These are phyloP conservation scores for Gandaritis pyraliata DNA, from an alignment of 2,888 invertebrate species.

Conservation along the genomic window DNA sequence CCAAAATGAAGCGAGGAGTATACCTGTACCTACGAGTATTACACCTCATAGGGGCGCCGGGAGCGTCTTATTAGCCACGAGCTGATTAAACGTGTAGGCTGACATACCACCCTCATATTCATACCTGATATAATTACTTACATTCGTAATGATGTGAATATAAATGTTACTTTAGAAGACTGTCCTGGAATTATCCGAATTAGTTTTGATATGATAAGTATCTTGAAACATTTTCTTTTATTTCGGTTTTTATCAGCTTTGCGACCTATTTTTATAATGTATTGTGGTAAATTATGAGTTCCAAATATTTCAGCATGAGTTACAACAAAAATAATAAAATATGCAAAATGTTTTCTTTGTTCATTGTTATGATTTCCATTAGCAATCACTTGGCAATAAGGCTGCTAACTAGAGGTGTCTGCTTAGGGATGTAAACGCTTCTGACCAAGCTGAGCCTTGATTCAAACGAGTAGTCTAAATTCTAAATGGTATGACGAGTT, in stretches of 20 bases:
- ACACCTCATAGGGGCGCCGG: slow-evolving; percentile 13
- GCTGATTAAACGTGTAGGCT: slow-evolving; percentile 50
- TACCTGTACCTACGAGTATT: neutral
- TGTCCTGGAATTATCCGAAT: too few species aligned
- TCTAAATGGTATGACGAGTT: neutral
- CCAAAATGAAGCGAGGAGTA: neutral
- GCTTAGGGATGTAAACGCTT: neutral
- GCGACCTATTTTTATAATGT: too few species aligned
- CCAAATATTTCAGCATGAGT: neutral
- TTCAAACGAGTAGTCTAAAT: too few species aligned
- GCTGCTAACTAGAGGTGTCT: too few species aligned
- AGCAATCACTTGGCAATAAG: too few species aligned
- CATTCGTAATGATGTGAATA: slow-evolving; percentile 22
- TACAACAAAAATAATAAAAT: neutral
- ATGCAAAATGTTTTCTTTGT: neutral
- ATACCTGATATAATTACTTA: slow-evolving; percentile 37
- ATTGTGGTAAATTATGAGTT: neutral
- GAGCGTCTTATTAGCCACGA: slow-evolving; percentile 49
- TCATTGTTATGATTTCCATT: slow-evolving; percentile 7
- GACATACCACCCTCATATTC: slow-evolving; percentile 20
- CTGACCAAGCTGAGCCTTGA: neutral
- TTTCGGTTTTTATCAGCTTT: too few species aligned
- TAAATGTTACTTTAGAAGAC: slow-evolving; percentile 22
- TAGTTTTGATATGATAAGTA: too few species aligned
- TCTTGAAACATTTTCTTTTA: too few species aligned